Evolutionary conservation across 2,113 vertebrate genomes (phyloP).

Genomic region (Cheilinus undulatus): DNA sequence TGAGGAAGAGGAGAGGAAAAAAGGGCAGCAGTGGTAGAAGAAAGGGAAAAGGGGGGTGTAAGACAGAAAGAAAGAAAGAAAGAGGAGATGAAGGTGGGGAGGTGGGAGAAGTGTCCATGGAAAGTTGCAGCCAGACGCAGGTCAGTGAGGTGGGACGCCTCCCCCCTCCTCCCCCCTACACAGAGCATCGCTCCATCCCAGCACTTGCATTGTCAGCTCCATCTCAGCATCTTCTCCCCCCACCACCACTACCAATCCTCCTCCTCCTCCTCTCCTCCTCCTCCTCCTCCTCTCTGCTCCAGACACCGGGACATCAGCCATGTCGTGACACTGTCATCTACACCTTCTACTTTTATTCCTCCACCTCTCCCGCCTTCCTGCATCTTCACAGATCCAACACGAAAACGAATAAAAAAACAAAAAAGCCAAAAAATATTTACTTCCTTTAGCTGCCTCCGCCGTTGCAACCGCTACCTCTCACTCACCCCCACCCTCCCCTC

Average conservation of each 20-base stretch:
- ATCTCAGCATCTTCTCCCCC: conserved; percentile 61
- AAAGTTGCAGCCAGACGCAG: conserved; percentile 74
- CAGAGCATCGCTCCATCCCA: conserved; percentile 45
- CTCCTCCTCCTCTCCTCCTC: conserved; percentile 10
- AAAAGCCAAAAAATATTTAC: conserved; percentile 46
- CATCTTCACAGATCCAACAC: conserved; percentile 40
- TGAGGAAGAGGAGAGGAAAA: conserved; percentile 56
- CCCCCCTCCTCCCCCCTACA: conserved; percentile 1
- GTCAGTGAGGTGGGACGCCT: conserved; percentile 77
- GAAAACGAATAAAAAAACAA: background rate
- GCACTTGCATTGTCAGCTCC: conserved; percentile 68
- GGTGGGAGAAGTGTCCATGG: conserved; percentile 39
- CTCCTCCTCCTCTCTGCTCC: conserved; percentile 44
- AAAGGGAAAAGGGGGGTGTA: conserved; percentile 17
- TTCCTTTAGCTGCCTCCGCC: conserved; percentile 26
- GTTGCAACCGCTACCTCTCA: conserved; percentile 3
- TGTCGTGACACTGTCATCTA: conserved; percentile 69
- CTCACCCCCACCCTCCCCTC: background rate
- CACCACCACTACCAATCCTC: conserved; percentile 6
- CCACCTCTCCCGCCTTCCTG: conserved; percentile 17
- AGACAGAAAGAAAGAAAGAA: conserved; percentile 11
- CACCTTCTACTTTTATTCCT: conserved; percentile 45
- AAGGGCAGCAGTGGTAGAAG: conserved; percentile 24
- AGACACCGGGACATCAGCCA: conserved; percentile 71
- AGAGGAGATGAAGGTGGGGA: background rate